These are phyloP conservation scores for Dynastes maya DNA, from an alignment of 2,888 invertebrate species.

Conservation along the genomic window DNA sequence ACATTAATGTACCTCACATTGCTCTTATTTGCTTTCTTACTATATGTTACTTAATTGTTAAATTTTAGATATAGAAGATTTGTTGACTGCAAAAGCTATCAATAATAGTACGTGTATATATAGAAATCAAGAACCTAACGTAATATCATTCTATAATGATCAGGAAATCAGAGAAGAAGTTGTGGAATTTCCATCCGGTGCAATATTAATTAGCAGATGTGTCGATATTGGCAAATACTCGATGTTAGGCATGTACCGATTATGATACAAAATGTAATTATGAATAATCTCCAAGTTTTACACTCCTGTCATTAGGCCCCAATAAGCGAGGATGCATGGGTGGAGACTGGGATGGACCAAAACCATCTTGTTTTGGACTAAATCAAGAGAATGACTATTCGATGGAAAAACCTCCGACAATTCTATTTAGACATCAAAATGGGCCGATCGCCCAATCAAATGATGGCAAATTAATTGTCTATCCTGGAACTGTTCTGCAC, in stretches of 20 bases:
- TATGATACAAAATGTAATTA: neutral
- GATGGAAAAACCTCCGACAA: slow-evolving; percentile 89
- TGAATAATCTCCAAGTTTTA: neutral
- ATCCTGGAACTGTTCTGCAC: slow-evolving; percentile 88
- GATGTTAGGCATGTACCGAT: slow-evolving; percentile 72
- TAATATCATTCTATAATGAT: slow-evolving; percentile 87
- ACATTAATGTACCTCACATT: too few species aligned
- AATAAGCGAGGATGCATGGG: slow-evolving; percentile 81
- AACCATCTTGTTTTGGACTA: slow-evolving; percentile 85
- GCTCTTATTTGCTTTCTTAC: too few species aligned
- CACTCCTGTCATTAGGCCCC: slow-evolving; percentile 72
- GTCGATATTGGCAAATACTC: slow-evolving; percentile 90
- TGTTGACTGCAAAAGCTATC: slow-evolving; percentile 62
- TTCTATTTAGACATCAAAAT: slow-evolving; percentile 85
- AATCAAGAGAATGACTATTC: slow-evolving; percentile 92
- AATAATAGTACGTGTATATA: slow-evolving; percentile 80
- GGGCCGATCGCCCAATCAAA: slow-evolving; percentile 91
- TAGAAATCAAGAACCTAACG: slow-evolving; percentile 84
- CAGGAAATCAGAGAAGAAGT: slow-evolving; percentile 82
- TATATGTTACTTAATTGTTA: too few species aligned
- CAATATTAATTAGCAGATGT: slow-evolving; percentile 77
- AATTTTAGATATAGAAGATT: slow-evolving; percentile 64
- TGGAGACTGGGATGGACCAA: slow-evolving; percentile 86
- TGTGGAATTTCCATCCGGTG: slow-evolving; percentile 85
- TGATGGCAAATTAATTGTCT: slow-evolving; percentile 88